Base-by-base conservation (phyloP, 2,113 vertebrate species). In the Parotia lawesii region DNA sequence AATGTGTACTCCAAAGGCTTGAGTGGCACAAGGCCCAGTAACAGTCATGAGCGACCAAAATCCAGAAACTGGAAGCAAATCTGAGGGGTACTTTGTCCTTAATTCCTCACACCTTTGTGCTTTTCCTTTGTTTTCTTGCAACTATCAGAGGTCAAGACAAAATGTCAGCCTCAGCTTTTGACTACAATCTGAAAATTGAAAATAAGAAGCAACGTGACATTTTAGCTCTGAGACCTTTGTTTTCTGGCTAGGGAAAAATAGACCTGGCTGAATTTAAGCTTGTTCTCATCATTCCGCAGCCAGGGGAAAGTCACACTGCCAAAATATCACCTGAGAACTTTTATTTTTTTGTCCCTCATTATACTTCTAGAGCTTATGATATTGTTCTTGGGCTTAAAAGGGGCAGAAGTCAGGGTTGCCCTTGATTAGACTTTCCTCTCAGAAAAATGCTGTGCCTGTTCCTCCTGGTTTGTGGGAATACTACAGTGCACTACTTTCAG, bases 131-230 rank as follows among this genome's bases (percentile, higher is more conserved):
- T 97, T 97, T 97, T 96, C 89, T 91, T 89, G 58, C 90, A 90
- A 10, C 82, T 86, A 37, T 4, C 6, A 76, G 91, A 97, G 95
- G 89, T 96, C 87, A 96, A 84, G 78, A 94, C 44, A 62, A 95
- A 96, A 97, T 97, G 96, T 96, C 97, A 98, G 61, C 90, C 86
- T 97, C 65, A 72, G 91, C 51, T 97, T 93, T 93, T 89, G 89
- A 97, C 94, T 90, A 66, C 91, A 91, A 53, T 77, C 87, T 89
- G 94, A 96, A 97, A 97, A 97, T 81, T 93, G 93, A 97, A 97
- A 98, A 97, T 97, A 97, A 97, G 95, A 95, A 93, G 85, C 91
- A 74, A 27, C 95, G 94, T 98, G 97, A 98, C 97, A 98, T 98
- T 98, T 98, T 96, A 97, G 93, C 64, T 95, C 65, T 74, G 88